phyloP scores from a whole-genome alignment of 2,888 invertebrate species.

The Mythimna loreyi region DNA sequence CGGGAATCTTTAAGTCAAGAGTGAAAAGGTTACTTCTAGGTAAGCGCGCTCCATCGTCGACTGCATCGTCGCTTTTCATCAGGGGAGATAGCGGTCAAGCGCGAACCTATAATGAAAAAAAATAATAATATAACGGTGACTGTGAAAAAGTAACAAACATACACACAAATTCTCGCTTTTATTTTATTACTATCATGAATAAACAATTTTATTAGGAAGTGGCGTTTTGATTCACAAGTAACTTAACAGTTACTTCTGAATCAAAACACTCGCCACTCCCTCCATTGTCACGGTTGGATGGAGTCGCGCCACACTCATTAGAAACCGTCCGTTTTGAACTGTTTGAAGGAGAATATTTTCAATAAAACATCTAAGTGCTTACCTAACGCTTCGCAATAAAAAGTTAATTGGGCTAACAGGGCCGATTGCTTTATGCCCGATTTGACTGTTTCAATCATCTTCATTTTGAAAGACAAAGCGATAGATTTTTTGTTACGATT shows the following conservation, averaged over 20 bases:
- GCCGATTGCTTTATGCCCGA: constrained; percentile 44
- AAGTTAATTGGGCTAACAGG: constrained; percentile 55
- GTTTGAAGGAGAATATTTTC: constrained; percentile 38
- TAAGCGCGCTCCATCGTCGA: too few species aligned
- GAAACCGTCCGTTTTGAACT: background rate
- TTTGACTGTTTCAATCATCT: constrained; percentile 37
- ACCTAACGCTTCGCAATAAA: constrained; percentile 52
- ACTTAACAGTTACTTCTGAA: background rate
- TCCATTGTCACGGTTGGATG: constrained; percentile 2
- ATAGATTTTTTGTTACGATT: constrained; percentile 34
- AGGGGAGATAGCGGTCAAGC: too few species aligned
- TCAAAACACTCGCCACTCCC: background rate
- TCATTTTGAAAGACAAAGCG: constrained; percentile 33
- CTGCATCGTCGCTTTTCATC: too few species aligned
- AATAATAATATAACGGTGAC: too few species aligned
- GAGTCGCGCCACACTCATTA: constrained; percentile 20
- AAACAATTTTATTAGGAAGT: too few species aligned
- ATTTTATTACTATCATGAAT: too few species aligned
- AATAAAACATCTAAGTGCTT: constrained; percentile 49
- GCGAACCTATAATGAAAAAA: too few species aligned
- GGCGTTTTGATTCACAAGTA: too few species aligned
- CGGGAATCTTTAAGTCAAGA: too few species aligned
- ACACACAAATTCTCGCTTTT: too few species aligned
- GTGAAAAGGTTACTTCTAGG: too few species aligned
- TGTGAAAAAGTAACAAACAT: too few species aligned